Evolutionary conservation across 2,797 vertebrate species (phyloP).

Genomic region (Siniperca scherzeri): DNA sequence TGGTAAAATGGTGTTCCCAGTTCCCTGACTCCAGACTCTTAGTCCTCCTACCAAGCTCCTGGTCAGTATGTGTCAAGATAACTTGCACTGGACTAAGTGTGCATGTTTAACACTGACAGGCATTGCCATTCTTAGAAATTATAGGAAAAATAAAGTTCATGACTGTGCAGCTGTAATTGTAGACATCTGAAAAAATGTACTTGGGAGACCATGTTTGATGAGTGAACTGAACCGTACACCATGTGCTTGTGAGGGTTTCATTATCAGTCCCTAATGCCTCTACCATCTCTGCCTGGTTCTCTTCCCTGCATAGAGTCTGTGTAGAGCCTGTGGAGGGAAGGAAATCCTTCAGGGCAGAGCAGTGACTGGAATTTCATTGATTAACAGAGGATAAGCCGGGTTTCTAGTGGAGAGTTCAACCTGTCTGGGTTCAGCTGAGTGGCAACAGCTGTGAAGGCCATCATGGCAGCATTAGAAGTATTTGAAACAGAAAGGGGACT

Average conservation of each 20-base stretch:
- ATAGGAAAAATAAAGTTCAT: background rate
- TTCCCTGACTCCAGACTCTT: background rate
- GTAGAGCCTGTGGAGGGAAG: background rate
- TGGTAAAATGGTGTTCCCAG: background rate
- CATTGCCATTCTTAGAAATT: background rate
- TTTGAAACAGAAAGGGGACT: slow-evolving; percentile 7
- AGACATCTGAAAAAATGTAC: background rate
- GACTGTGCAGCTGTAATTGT: background rate
- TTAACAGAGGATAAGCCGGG: slow-evolving; percentile 5
- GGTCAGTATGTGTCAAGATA: background rate
- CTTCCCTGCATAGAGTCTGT: background rate
- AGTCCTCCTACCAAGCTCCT: background rate
- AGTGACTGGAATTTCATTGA: slow-evolving; percentile 20
- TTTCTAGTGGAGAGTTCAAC: slow-evolving; percentile 26
- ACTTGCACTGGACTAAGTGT: background rate
- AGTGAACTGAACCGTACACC: background rate
- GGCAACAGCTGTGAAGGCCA: slow-evolving; percentile 49
- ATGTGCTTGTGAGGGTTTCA: background rate
- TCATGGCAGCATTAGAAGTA: slow-evolving; percentile 3
- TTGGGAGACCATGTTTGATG: background rate
- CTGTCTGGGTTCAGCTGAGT: slow-evolving; percentile 37
- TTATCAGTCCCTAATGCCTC: slow-evolving; percentile 1
- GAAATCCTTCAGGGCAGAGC: slow-evolving; percentile 15
- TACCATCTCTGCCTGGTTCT: slow-evolving; percentile 8
- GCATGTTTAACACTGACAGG: background rate